Evolutionary conservation across 2,888 invertebrate species (phyloP), one percentile per base, ranked within the genome.

Genomic region (Aethes cnicana): DNA sequence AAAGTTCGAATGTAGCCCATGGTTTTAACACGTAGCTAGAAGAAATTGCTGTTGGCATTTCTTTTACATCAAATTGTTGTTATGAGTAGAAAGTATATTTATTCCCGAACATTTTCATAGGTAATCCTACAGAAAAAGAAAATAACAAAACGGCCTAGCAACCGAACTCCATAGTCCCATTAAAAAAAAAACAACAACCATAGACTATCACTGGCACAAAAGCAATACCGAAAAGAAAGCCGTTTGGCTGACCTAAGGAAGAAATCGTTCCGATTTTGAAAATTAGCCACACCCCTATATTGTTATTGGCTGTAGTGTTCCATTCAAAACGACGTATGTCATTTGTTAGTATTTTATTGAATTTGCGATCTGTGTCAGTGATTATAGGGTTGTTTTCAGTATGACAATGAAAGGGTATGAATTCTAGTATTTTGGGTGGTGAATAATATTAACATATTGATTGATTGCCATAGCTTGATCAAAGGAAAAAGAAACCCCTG

Each of bases 241-340:
- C 66, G 62, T 62, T 55, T 52, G n/a, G 56, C 59, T 62, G 60
- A 57, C 59, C 60, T 59, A 61, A 56, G 67, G 67, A 77, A 81
- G 84, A 83, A 84, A 82, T 70, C 79, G 77, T 80, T 81, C 80
- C 77, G 73, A 81, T 78, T 86, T 84, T 77, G 74, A 81, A 81
- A n/a, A 82, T 82, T 79, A 81, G 84, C 84, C 79, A 75, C 87
- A 74, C 87, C 87, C 78, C 74, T 43, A 63, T 69, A 72, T 71
- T 77, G 81, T 83, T 85, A 87, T 87, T 87, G 87, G 87, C 70
- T 69, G 72, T 54, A 57, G 33, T 23, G 20, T 60, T 52, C 60
- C 58, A 48, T 53, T 42, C 58, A 44, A 61, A 74, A 72, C 41
- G 69, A 53, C 66, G 32, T 63, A 72, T 59, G 37, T 9, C 9